A percentile compares a stretch with the other conserved stretches of the same genome.
These are phyloP conservation scores for Mus spicilegus DNA, from an alignment of 2,113 vertebrate genomes.

Conservation along the genomic window DNA sequence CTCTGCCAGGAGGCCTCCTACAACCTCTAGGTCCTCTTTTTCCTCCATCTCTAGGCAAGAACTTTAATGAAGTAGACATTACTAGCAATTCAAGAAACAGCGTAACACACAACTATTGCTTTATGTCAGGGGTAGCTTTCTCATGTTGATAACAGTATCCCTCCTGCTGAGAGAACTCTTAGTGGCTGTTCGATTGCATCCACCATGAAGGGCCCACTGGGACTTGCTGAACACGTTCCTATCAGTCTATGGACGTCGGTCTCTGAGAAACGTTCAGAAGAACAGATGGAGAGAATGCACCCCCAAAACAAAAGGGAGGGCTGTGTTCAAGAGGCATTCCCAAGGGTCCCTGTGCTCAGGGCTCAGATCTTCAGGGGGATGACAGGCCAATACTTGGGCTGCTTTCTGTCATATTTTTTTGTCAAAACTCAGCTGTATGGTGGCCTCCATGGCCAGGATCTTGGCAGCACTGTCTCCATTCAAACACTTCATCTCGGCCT, in stretches of 20 bases:
- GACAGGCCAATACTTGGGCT: not conserved
- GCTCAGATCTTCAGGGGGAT: not conserved
- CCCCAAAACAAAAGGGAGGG: not conserved
- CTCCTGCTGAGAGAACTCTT: not conserved
- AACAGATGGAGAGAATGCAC: not conserved
- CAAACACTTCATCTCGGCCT: not conserved
- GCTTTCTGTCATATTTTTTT: not conserved
- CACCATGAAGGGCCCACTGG: not conserved
- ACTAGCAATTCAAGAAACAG: not conserved
- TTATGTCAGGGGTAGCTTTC: not conserved
- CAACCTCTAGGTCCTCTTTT: not conserved
- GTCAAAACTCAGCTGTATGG: not conserved
- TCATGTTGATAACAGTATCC: not conserved
- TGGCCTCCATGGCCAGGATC: not conserved
- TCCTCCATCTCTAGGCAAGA: not conserved
- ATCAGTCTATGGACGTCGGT: not conserved
- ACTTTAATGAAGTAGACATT: not conserved
- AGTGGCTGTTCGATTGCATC: not conserved
- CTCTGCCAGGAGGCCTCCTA: not conserved
- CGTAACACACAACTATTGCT: not conserved
- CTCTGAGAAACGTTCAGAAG: not conserved
- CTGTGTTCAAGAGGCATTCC: not conserved
- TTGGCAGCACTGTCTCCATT: not conserved
- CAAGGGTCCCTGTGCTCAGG: not conserved
- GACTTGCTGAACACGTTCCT: not conserved